These are phyloP conservation scores for Drosophila oshimai DNA, from an alignment of 1,140 invertebrate species.

Conservation along the genomic window DNA sequence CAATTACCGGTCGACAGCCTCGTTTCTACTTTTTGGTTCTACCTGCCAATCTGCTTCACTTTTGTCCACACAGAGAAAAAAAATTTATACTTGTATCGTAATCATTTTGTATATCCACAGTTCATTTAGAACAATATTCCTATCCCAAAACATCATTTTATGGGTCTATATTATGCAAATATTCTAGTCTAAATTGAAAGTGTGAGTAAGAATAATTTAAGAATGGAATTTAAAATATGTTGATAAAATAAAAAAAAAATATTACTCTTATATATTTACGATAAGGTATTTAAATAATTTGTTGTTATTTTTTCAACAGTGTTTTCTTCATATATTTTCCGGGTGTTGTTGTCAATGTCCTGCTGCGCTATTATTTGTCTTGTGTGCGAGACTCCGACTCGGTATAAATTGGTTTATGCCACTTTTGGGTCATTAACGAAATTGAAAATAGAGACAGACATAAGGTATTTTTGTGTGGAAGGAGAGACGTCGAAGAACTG, in stretches of 20 bases:
- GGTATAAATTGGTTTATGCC: constrained; percentile 79
- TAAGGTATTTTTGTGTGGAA: constrained; percentile 12
- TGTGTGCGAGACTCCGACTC: constrained; percentile 50
- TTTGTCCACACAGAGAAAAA: not conserved
- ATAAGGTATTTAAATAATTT: not conserved
- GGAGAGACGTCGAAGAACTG: not conserved
- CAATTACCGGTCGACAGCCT: constrained; percentile 43
- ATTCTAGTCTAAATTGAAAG: no score
- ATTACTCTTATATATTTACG: no score
- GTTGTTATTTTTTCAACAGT: constrained; percentile 1
- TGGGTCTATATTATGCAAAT: no score
- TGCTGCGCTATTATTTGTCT: constrained; percentile 82
- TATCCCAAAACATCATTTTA: no score
- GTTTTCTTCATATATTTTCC: constrained; percentile 10
- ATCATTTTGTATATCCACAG: no score
- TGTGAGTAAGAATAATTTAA: no score
- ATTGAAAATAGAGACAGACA: constrained; percentile 74
- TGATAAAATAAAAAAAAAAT: no score
- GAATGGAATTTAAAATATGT: no score
- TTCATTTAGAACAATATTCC: no score
- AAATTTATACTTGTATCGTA: not conserved
- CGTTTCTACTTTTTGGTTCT: constrained; percentile 11
- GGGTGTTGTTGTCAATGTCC: constrained; percentile 81
- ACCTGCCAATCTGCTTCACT: constrained; percentile 10
- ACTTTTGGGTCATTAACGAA: constrained; percentile 82